These are phyloP conservation scores for Lepidotrigona ventralis DNA, from an alignment of 1,140 invertebrate species.

Conservation along the genomic window DNA sequence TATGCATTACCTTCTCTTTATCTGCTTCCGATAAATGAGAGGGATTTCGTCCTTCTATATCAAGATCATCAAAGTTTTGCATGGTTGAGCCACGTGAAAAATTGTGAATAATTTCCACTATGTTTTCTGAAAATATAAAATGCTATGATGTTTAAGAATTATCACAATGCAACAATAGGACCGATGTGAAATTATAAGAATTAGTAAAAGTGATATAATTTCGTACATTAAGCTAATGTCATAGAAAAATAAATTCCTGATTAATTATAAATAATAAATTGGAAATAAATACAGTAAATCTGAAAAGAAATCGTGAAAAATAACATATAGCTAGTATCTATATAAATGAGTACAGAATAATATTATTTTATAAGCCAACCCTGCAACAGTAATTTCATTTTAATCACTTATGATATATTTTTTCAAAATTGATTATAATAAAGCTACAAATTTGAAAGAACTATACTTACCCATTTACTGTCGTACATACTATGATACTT, in stretches of 20 bases:
- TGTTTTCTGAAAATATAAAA: conserved; percentile 72
- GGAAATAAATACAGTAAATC: not conserved
- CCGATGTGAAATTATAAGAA: conserved; percentile 3
- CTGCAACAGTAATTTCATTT: conserved; percentile 33
- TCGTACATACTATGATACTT: conserved; percentile 23
- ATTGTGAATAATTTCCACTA: conserved; percentile 49
- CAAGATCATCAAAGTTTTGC: conserved; percentile 80
- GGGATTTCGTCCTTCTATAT: conserved; percentile 79
- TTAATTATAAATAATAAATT: conserved; percentile 11
- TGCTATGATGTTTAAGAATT: conserved; percentile 21
- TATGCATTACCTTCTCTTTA: conserved; percentile 77
- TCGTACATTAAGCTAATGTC: not conserved
- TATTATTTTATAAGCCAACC: conserved; percentile 23
- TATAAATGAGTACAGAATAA: not conserved
- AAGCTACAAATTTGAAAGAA: conserved; percentile 42
- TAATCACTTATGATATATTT: not conserved
- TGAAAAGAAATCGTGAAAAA: not conserved
- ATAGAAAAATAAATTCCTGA: not conserved
- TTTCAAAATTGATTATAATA: not conserved
- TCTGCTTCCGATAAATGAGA: conserved; percentile 77
- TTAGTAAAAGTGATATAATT: not conserved
- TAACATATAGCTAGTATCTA: not conserved
- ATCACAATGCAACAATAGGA: conserved; percentile 31
- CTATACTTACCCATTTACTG: conserved; percentile 43
- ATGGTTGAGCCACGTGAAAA: conserved; percentile 60